Evolutionary conservation across 2,797 vertebrate genomes (phyloP), one percentile per base, ranked within the genome.

Genomic region (Manis pentadactyla): DNA sequence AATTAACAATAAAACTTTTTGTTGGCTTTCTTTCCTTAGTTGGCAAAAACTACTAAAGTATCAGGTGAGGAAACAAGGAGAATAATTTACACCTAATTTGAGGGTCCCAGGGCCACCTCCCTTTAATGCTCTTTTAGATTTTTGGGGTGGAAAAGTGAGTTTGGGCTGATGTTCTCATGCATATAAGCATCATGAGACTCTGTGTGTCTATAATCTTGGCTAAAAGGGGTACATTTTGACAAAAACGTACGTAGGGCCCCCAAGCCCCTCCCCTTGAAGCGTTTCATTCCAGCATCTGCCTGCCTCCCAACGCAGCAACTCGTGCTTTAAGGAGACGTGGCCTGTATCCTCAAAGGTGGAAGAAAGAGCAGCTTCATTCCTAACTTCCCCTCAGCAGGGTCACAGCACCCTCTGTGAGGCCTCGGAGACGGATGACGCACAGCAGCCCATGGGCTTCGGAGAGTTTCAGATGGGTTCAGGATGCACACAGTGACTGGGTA

Each of bases 71-170:
- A 49, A 77, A 0, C 11, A 82, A 68, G 15, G 46, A 18, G 63
- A 68, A 68, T 39, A 53, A 74, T 37, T 57, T 75, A 49, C 21
- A 68, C 2, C 0, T 63, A 46, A 75, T 61, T 63, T 81, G 15
- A 77, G 10, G 18, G 9, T 63, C 25, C 23, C 18, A 51, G 17
- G 27, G 25, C 21, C 8, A 69, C 25, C 25, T 68, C 18, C 31
- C 86, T 84, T 85, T 57, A 15, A 34, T 93, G 31, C 27, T 95
- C n/a, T 87, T 83, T 71, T 68, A 63, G 66, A 74, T 75, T 53
- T 90, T 19, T 55, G 11, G 23, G 49, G 18, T 61, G 17, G 25
- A 66, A 34, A 88, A 82, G 61, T 42, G 49, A 46, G 23, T 53
- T 74, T 49, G 37, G 27, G 17, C 25, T 92, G 23, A 96, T 83